Evolutionary conservation across 2,113 vertebrate genomes (phyloP).

Genomic region (Cromileptes altivelis): DNA sequence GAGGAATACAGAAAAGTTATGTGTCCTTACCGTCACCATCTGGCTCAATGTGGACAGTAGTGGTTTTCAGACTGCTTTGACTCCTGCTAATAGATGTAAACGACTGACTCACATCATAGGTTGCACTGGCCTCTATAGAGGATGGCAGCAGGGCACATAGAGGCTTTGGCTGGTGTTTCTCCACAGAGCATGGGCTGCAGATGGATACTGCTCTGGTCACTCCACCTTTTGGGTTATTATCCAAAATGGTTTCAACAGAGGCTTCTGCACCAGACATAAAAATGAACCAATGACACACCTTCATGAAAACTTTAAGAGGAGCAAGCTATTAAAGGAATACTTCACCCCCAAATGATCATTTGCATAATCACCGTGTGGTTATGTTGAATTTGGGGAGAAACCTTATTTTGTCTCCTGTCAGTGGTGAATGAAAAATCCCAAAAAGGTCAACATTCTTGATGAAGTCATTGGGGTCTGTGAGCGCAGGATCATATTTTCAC

Average conservation of each 20-base stretch:
- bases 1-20: background rate
- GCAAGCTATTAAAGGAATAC: background rate
- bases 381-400: no score
- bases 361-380: no score
- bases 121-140: background rate
- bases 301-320: background rate
- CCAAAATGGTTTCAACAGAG: background rate
- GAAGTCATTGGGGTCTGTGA: no score
- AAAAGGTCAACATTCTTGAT: no score
- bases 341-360: no score
- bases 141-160: slow-evolving; percentile 1
- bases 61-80: slow-evolving; percentile 57
- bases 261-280: slow-evolving; percentile 10
- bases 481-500: no score
- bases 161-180: slow-evolving; percentile 39
- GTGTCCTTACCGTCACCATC: slow-evolving; percentile 73
- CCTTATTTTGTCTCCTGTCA: no score
- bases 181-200: slow-evolving; percentile 8
- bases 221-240: background rate
- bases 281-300: background rate
- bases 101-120: slow-evolving; percentile 41
- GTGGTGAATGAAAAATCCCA: no score
- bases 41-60: slow-evolving; percentile 40
- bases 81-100: slow-evolving; percentile 49
- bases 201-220: background rate